These are phyloP conservation scores for Herpailurus yagouaroundi DNA, from an alignment of 2,113 vertebrate genomes.

Conservation along the genomic window DNA sequence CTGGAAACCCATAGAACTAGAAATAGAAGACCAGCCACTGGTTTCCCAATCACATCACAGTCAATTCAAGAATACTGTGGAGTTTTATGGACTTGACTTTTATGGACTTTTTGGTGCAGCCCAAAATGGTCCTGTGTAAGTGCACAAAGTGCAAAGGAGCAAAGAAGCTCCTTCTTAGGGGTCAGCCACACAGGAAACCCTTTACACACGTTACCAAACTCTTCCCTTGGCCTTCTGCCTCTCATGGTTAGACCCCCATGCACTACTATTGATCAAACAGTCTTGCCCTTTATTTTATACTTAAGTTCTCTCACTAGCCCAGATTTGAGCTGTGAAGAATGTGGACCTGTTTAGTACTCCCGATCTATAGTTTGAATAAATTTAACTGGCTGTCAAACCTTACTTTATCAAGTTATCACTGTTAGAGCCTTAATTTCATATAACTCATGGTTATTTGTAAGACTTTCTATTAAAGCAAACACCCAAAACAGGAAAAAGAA, in stretches of 20 bases:
- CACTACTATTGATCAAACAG: background rate
- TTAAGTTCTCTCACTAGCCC: background rate
- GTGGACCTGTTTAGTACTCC: background rate
- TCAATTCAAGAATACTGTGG: background rate
- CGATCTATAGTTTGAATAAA: background rate
- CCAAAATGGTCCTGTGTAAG: background rate
- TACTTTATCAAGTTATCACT: slow-evolving; percentile 17
- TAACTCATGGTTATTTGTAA: background rate
- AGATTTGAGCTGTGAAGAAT: background rate
- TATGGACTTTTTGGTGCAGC: background rate
- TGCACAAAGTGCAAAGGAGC: background rate
- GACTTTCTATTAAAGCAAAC: background rate
- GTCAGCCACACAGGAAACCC: background rate
- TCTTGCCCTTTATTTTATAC: background rate
- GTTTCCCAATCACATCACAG: background rate
- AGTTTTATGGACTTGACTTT: background rate
- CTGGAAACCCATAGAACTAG: background rate
- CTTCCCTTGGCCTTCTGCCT: background rate
- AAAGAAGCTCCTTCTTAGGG: background rate
- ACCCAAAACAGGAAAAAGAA: background rate
- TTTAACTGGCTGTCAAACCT: background rate
- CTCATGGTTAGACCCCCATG: background rate
- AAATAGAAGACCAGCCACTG: background rate
- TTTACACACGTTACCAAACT: background rate
- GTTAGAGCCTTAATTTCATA: slow-evolving; percentile 7